Percentiles rank a stretch among this genome's conserved stretches.
phyloP scores from a whole-genome alignment of 2,797 vertebrate species.

The Mallotus villosus region DNA sequence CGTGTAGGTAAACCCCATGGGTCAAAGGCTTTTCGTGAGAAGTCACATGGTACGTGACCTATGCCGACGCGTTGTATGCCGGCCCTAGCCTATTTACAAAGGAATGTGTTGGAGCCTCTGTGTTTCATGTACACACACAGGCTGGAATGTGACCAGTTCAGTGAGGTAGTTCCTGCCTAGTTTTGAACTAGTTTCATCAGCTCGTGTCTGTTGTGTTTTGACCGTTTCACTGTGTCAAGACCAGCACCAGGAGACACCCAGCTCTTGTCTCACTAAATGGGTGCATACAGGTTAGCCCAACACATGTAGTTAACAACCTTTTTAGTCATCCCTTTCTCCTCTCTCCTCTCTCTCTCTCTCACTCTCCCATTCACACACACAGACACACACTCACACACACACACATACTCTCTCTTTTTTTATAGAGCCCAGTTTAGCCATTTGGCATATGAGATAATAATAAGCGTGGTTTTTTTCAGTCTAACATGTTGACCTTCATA shows the following conservation, averaged over 20 bases:
- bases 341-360: background rate
- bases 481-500: background rate
- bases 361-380: background rate
- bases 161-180: background rate
- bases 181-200: background rate
- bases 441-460: background rate
- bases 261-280: background rate
- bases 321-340: background rate
- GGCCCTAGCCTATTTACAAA: constrained; percentile 3
- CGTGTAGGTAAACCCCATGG: background rate
- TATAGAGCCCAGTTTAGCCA: background rate
- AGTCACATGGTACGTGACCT: constrained; percentile 34
- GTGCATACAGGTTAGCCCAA: too few relatives aligned
- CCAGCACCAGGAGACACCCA: background rate
- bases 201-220: background rate
- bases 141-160: background rate
- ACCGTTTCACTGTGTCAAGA: background rate
- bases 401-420: too few relatives aligned
- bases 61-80: constrained; percentile 9
- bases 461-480: background rate
- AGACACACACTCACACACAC: too few relatives aligned
- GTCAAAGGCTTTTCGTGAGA: background rate
- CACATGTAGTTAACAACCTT: background rate
- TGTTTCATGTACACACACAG: background rate
- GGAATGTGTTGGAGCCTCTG: constrained; percentile 10